Evolutionary conservation across 2,888 invertebrate genomes (phyloP).

Genomic region (Drosophila greeni): DNA sequence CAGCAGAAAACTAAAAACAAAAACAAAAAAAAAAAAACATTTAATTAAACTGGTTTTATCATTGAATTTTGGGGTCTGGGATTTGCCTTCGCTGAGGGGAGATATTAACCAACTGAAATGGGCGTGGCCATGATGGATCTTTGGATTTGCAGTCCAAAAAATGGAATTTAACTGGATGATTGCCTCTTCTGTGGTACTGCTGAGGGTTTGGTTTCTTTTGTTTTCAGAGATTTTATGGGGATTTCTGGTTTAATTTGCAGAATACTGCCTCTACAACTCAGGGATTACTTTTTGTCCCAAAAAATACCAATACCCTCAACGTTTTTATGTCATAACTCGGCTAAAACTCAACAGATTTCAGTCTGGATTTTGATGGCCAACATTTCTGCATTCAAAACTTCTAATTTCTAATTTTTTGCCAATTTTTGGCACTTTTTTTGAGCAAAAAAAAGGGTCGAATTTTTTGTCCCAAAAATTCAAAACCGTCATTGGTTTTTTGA

Average conservation of each 20-base stretch:
- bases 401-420: no score
- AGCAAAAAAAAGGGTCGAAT: no score
- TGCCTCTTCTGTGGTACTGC: neutral
- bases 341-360: no score
- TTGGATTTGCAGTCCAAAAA: neutral
- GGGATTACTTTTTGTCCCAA: no score
- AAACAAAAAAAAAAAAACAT: slow-evolving; percentile 32
- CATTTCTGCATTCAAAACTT: no score
- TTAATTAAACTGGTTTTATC: slow-evolving; percentile 39
- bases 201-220: neutral
- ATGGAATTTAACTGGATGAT: neutral
- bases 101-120: neutral
- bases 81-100: neutral
- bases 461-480: no score
- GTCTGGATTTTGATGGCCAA: no score
- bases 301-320: no score
- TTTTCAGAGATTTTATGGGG: neutral
- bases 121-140: slow-evolving; percentile 1
- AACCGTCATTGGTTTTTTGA: no score
- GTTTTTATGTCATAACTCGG: no score
- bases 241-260: neutral
- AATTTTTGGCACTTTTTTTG: no score
- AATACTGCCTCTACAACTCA: neutral
- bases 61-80: slow-evolving; percentile 12
- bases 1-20: slow-evolving; percentile 52